Percentiles rank a stretch among this genome's conserved stretches.
phyloP scores from a whole-genome alignment of 2,113 vertebrate genomes.

The Equus przewalskii region DNA sequence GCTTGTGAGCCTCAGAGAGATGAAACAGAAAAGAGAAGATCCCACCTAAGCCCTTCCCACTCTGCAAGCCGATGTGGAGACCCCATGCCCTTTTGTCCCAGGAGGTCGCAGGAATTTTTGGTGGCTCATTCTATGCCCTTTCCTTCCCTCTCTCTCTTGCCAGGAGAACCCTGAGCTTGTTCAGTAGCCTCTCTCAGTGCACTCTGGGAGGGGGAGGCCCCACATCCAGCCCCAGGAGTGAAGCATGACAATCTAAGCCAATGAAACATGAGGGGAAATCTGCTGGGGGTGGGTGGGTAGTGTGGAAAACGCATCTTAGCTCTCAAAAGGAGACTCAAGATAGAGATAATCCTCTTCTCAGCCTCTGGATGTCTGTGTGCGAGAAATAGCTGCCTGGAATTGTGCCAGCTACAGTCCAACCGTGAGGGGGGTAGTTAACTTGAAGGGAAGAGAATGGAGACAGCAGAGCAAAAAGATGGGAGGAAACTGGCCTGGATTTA shows the following conservation, averaged over 20 bases:
- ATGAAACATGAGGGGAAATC: background rate
- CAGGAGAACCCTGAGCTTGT: background rate
- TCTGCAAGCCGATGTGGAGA: background rate
- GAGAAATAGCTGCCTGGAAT: background rate
- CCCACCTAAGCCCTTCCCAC: background rate
- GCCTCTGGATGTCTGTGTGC: background rate
- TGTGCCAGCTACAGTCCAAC: background rate
- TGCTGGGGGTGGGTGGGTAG: background rate
- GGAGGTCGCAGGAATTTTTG: background rate
- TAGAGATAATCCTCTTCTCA: background rate
- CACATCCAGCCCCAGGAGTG: background rate
- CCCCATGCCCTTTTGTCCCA: background rate
- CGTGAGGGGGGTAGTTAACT: background rate
- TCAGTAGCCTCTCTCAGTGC: background rate
- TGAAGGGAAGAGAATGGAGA: background rate
- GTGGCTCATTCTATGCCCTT: rapidly evolving
- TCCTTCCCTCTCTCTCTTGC: background rate
- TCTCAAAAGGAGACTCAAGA: background rate
- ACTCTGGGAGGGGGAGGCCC: background rate
- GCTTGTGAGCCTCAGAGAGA: background rate
- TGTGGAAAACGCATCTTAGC: background rate
- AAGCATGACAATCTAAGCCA: background rate
- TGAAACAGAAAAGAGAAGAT: background rate
- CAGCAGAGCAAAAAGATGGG: background rate
- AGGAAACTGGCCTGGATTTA: background rate